Conservation (phyloP, 2,113 vertebrate genomes). For the Myanophis thanlyinensis region DNA sequence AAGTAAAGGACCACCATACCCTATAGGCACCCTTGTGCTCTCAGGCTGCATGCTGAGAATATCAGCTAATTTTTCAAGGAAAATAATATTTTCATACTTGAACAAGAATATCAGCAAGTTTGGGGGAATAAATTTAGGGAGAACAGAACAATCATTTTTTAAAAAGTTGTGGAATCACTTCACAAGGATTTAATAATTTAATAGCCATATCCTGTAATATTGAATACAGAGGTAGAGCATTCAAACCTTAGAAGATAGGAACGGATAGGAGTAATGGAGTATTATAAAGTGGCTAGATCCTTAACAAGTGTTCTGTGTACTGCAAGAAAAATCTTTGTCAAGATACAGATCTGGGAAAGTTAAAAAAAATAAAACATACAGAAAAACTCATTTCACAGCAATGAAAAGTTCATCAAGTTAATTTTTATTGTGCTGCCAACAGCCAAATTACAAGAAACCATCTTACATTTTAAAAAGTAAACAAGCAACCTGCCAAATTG, state of each 20-base stretch:
- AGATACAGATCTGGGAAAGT: not conserved
- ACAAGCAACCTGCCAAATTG: slow-evolving; percentile 78
- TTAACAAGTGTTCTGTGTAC: not conserved
- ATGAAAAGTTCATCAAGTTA: slow-evolving; percentile 11
- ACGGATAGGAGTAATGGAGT: not conserved
- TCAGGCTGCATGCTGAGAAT: not conserved
- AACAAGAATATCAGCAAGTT: not conserved
- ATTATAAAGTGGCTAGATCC: not conserved
- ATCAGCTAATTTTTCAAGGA: not conserved
- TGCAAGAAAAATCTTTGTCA: not conserved
- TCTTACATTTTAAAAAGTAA: slow-evolving; percentile 75
- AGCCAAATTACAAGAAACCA: slow-evolving; percentile 75
- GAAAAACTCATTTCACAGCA: not conserved
- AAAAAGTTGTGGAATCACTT: not conserved
- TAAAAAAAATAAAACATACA: not conserved
- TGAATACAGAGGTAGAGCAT: not conserved
- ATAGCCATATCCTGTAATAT: not conserved
- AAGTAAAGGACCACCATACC: too few species aligned
- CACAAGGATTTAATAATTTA: not conserved
- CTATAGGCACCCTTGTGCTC: not conserved
- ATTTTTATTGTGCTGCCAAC: slow-evolving; percentile 82
- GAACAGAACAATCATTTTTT: not conserved
- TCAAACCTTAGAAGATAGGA: not conserved
- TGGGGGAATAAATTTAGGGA: not conserved
- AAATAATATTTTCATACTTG: not conserved